A percentile compares a stretch with the other conserved stretches of the same genome.
Evolutionary conservation across 2,888 invertebrate genomes (phyloP).

Genomic region (Lochmaea crataegi): DNA sequence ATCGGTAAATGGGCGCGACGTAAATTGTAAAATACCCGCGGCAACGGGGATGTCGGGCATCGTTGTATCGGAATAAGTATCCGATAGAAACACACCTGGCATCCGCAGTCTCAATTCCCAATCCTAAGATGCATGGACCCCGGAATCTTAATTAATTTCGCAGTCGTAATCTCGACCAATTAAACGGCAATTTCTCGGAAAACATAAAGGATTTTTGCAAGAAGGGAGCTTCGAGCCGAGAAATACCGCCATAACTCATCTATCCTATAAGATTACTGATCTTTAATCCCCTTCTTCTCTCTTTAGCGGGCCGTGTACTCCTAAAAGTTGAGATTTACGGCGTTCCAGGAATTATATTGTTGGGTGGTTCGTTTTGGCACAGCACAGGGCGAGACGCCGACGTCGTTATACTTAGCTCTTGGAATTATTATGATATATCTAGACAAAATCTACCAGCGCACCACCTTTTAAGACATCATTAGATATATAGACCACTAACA

Average conservation of each 20-base stretch:
- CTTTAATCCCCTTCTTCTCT: slow-evolving; percentile 78
- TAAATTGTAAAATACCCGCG: slow-evolving; percentile 45
- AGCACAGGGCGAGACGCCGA: slow-evolving; percentile 57
- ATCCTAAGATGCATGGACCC: slow-evolving; percentile 65
- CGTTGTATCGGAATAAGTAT: slow-evolving; percentile 28
- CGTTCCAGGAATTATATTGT: slow-evolving; percentile 75
- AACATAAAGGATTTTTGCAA: slow-evolving; percentile 66
- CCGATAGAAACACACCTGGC: slow-evolving; percentile 57
- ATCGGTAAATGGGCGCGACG: slow-evolving; percentile 55
- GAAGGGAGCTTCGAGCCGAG: slow-evolving; percentile 58
- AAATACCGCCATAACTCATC: slow-evolving; percentile 74
- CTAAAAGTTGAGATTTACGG: slow-evolving; percentile 81
- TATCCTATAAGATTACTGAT: slow-evolving; percentile 79
- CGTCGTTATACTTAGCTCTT: slow-evolving; percentile 65
- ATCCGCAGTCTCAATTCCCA: slow-evolving; percentile 49
- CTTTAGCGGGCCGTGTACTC: slow-evolving; percentile 64
- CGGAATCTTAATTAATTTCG: slow-evolving; percentile 67
- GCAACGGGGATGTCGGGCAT: slow-evolving; percentile 31
- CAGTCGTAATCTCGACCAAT: slow-evolving; percentile 65
- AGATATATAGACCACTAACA: slow-evolving; percentile 48
- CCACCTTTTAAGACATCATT: slow-evolving; percentile 60
- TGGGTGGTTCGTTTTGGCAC: slow-evolving; percentile 63
- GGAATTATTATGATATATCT: slow-evolving; percentile 69
- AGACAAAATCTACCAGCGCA: slow-evolving; percentile 63
- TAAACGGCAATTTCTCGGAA: slow-evolving; percentile 66